These are phyloP conservation scores for Arothron firmamentum DNA, from an alignment of 2,113 vertebrate species.

Conservation along the genomic window DNA sequence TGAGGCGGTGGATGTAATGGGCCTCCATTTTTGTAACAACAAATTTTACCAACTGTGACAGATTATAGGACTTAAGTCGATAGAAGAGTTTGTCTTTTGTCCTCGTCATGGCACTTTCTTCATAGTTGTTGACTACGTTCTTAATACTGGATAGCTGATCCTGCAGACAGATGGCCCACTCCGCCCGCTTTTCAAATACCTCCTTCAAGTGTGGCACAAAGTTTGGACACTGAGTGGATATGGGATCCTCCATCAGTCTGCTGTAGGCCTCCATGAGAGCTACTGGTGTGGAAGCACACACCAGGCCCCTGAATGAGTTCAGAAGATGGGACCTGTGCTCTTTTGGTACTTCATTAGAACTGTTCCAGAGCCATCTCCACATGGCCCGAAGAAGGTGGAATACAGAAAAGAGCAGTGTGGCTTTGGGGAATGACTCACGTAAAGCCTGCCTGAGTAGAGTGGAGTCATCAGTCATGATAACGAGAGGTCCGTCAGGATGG, in stretches of 20 bases:
- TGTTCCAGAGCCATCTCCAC: conserved; percentile 1
- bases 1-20: neutral
- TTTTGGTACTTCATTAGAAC: neutral
- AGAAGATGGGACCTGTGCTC: neutral
- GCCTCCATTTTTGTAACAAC: neutral
- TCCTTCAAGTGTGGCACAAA: neutral
- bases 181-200: neutral
- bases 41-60: conserved; percentile 1
- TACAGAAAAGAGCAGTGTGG: neutral
- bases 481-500: neutral
- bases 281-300: neutral
- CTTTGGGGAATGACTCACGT: neutral
- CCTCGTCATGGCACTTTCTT: neutral
- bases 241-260: neutral
- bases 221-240: neutral
- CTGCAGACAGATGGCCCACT: conserved; percentile 2
- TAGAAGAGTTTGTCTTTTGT: conserved; percentile 3
- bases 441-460: neutral
- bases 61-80: neutral
- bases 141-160: neutral
- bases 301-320: neutral
- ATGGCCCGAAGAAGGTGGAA: neutral
- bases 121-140: neutral
- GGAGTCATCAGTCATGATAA: neutral
- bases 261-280: neutral